Base-by-base conservation (phyloP, 2,797 vertebrate genomes). In the Myoxocephalus aenaeus region DNA sequence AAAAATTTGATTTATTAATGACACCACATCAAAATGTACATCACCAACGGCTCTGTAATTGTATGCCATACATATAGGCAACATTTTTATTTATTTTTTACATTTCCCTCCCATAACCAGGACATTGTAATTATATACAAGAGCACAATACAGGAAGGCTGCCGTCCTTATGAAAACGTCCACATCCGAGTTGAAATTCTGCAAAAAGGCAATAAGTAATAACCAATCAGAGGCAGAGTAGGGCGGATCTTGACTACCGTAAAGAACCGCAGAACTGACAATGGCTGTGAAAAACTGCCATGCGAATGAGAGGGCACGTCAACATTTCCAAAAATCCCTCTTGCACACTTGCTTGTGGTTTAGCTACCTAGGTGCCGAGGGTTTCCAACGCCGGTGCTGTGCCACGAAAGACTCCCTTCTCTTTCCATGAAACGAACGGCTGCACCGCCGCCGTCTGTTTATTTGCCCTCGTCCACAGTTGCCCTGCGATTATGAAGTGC, bases 341-440 rank as follows among this genome's bases (percentile, higher is more conserved):
- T 22, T 14, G 58, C 34, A 14, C 20, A 38, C 58, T 22, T 0
- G n/a, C 58, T 22, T 14, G 58, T 61, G 3, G 3, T 59, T 58
- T 20, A 58, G 17, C 56, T 58, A 38, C 34, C 56, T 1, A 18
- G 17, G 48, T 58, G 17, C 27, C 20, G 20, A 36, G 20, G 32
- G 57, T 38, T 59, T 34, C 34, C 57, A n/a, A 59, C 18, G 17
- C 18, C 32, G 11, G 34, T 4, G 22, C 65, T 50, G n/a, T 8
- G 56, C 70, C 70, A 76, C 40, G 62, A 78, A 78, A 77, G 77
- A 80, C 29, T 58, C 65, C 25, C 54, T 63, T 83, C 62, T 67
- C 57, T 38, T 48, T 74, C 58, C 61, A 44, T 8, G 46, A 76
- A 76, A 34, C 0, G 22, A 71, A 44, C 68, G 73, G 79, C 69